Percentiles rank a stretch among this genome's conserved stretches.
Evolutionary conservation across 2,797 vertebrate species (phyloP).

Genomic region (Thunnus albacares): DNA sequence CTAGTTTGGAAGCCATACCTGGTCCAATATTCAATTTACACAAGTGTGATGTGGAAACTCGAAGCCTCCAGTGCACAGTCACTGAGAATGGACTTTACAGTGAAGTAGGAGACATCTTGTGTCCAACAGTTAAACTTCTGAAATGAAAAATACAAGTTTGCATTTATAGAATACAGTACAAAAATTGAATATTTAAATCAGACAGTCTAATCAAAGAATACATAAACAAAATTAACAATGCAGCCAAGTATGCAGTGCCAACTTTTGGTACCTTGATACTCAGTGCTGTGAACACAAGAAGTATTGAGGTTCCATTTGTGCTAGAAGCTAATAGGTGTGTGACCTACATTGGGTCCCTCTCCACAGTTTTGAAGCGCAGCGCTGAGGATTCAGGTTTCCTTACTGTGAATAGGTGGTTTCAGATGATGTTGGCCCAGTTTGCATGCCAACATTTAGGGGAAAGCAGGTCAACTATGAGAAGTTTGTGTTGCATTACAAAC

Average conservation of each 20-base stretch:
- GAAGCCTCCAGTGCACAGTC: too few species aligned
- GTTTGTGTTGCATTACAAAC: slow-evolving; percentile 59
- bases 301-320: background rate
- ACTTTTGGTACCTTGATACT: background rate
- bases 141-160: background rate
- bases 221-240: background rate
- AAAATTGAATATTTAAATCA: background rate
- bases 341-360: slow-evolving; percentile 25
- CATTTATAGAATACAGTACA: background rate
- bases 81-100: too few species aligned
- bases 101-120: too few species aligned
- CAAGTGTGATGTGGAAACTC: too few species aligned
- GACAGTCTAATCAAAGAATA: background rate
- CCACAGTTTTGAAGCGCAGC: background rate
- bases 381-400: slow-evolving; percentile 44
- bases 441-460: slow-evolving; percentile 50
- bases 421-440: slow-evolving; percentile 26
- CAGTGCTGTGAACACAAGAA: background rate
- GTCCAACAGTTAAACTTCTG: too few species aligned
- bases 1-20: too few species aligned
- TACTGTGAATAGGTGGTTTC: slow-evolving; percentile 17
- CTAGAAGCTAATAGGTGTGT: background rate
- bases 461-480: slow-evolving; percentile 48
- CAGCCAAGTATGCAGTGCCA: background rate
- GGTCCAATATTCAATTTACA: too few species aligned